Evolutionary conservation across 2,113 vertebrate genomes (phyloP).

Genomic region (Chaetura pelagica): DNA sequence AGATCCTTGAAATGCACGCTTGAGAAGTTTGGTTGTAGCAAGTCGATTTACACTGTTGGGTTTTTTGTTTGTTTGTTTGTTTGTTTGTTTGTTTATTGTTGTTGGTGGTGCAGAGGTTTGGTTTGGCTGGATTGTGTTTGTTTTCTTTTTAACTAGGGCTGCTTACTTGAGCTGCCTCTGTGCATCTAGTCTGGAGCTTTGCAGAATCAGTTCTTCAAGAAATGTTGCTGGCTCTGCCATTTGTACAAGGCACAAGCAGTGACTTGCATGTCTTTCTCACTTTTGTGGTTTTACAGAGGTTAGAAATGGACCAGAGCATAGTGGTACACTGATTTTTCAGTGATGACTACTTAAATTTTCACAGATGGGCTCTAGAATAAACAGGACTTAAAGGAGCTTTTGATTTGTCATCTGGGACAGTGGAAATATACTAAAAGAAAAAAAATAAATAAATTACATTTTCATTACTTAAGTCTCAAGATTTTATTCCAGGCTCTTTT

Average conservation of each 20-base stretch:
- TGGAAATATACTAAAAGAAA: not conserved
- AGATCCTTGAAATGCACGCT: not conserved
- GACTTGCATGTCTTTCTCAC: not conserved
- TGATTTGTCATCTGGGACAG: not conserved
- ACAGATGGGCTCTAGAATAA: not conserved
- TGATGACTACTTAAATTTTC: not conserved
- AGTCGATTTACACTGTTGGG: not conserved
- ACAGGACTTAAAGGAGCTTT: fast-evolving
- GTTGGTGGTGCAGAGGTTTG: no score
- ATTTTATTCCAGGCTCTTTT: not conserved
- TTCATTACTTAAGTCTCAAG: not conserved
- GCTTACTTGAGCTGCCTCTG: not conserved
- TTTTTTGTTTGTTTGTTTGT: not conserved
- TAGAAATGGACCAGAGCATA: not conserved
- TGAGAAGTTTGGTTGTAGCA: not conserved
- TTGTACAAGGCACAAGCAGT: not conserved
- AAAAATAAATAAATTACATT: fast-evolving
- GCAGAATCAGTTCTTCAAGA: not conserved
- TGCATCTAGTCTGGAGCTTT: not conserved
- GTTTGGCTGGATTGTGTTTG: no score
- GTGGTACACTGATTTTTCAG: not conserved
- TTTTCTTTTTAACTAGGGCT: no score
- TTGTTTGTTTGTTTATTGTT: no score
- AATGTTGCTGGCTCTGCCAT: not conserved
- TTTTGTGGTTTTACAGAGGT: not conserved